Evolutionary conservation across 2,888 invertebrate genomes (phyloP).

Genomic region (Temnothorax unifasciatus): DNA sequence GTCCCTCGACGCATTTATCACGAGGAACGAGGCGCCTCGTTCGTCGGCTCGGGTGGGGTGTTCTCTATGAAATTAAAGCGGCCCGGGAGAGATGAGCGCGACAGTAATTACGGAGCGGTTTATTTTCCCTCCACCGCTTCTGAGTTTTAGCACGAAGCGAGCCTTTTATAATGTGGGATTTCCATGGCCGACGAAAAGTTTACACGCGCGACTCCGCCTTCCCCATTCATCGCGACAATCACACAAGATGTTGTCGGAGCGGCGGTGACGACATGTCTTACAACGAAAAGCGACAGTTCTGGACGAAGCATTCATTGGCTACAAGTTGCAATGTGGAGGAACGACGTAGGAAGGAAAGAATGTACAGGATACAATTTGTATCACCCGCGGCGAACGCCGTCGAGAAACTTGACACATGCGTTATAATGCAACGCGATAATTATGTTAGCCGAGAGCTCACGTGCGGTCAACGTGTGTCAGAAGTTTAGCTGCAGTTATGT

Average conservation of each 20-base stretch:
- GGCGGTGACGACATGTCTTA: background rate
- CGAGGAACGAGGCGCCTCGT: slow-evolving; percentile 32
- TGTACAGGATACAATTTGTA: background rate
- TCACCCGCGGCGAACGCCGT: no score
- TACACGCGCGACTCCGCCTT: background rate
- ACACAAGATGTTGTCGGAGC: background rate
- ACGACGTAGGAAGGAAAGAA: background rate
- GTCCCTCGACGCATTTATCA: slow-evolving; percentile 32
- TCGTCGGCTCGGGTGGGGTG: background rate
- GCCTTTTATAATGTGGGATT: slow-evolving; percentile 35
- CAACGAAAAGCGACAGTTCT: background rate
- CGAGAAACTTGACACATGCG: background rate
- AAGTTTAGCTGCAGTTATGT: slow-evolving; percentile 29
- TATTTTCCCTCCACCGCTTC: background rate
- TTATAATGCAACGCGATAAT: slow-evolving; percentile 12
- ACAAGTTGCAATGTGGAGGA: background rate
- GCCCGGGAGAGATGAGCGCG: slow-evolving; percentile 39
- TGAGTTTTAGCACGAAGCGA: slow-evolving; percentile 18
- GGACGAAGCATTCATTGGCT: background rate
- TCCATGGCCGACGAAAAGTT: slow-evolving; percentile 16
- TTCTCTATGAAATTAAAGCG: slow-evolving; percentile 52
- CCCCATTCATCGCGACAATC: background rate
- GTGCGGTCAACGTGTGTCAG: slow-evolving; percentile 3
- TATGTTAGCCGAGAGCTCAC: slow-evolving; percentile 10
- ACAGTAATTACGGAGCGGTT: slow-evolving; percentile 50